Percentiles rank a stretch among this genome's conserved stretches.
These are phyloP conservation scores for Suncus etruscus DNA, from an alignment of 2,113 vertebrate genomes.

Conservation along the genomic window DNA sequence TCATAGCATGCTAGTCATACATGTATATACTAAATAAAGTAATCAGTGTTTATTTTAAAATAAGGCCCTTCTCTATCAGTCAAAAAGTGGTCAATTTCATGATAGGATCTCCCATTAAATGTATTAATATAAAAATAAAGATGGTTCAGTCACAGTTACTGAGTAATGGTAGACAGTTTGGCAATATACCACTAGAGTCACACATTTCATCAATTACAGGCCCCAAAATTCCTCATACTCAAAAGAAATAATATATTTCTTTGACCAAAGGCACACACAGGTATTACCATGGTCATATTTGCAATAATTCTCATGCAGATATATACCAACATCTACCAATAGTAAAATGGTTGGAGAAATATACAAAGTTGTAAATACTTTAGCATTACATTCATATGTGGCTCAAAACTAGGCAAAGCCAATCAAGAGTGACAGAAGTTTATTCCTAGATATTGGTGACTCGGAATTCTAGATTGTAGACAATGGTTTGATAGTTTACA, in stretches of 20 bases:
- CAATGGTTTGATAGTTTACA: neutral
- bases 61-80: neutral
- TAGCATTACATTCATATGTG: neutral
- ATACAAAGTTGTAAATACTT: neutral
- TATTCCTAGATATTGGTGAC: neutral
- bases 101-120: neutral
- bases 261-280: neutral
- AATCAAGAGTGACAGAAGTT: neutral
- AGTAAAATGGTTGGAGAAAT: neutral
- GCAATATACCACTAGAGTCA: neutral
- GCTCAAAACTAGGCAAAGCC: neutral
- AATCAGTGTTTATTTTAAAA: neutral
- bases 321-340: neutral
- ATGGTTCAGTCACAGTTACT: neutral
- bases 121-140: neutral
- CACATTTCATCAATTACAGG: neutral
- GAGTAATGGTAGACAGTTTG: neutral
- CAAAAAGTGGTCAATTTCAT: neutral
- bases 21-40: neutral
- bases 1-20: neutral
- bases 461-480: neutral
- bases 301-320: neutral
- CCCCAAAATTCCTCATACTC: neutral
- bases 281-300: neutral
- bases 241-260: neutral